phyloP scores from a whole-genome alignment of 2,888 invertebrate species.

The Oscheius sp. region DNA sequence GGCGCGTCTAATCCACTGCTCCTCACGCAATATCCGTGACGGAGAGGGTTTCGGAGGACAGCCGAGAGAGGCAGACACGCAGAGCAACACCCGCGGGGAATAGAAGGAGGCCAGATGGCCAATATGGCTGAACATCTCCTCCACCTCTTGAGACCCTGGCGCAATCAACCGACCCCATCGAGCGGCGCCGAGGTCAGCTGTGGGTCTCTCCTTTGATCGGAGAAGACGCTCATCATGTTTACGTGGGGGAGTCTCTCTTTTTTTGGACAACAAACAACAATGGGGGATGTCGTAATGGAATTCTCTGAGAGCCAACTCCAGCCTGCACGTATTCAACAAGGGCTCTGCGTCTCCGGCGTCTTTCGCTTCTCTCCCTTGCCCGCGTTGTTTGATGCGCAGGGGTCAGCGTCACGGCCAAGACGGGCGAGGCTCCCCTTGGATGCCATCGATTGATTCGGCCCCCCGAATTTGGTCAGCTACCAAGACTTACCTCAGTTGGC shows the following conservation, averaged over 20 bases:
- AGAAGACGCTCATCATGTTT: slow-evolving; percentile 15
- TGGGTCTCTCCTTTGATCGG: slow-evolving; percentile 9
- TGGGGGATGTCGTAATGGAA: not conserved
- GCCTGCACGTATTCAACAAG: slow-evolving; percentile 6
- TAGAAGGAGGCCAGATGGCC: slow-evolving; percentile 12
- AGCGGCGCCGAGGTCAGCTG: slow-evolving; percentile 21
- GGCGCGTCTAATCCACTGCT: slow-evolving; percentile 20
- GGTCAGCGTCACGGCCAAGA: slow-evolving; percentile 23
- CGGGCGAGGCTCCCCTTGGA: slow-evolving; percentile 9
- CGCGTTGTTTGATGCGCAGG: slow-evolving; percentile 22
- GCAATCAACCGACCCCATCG: slow-evolving; percentile 20
- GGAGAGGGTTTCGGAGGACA: slow-evolving; percentile 1
- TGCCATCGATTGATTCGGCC: slow-evolving; percentile 15
- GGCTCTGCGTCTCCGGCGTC: slow-evolving; percentile 11
- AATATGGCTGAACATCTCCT: not conserved
- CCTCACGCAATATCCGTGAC: slow-evolving; percentile 26
- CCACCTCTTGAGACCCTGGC: not conserved
- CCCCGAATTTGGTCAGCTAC: not conserved
- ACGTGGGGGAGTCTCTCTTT: not conserved
- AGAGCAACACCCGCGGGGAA: slow-evolving; percentile 14
- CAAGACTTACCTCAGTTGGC: not conserved
- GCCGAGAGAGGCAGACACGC: slow-evolving; percentile 17
- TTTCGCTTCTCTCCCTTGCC: slow-evolving; percentile 9
- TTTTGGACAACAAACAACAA: not conserved
- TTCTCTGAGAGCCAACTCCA: slow-evolving; percentile 10